Conservation (phyloP, 1,140 invertebrate species). For the Asobara japonica region DNA sequence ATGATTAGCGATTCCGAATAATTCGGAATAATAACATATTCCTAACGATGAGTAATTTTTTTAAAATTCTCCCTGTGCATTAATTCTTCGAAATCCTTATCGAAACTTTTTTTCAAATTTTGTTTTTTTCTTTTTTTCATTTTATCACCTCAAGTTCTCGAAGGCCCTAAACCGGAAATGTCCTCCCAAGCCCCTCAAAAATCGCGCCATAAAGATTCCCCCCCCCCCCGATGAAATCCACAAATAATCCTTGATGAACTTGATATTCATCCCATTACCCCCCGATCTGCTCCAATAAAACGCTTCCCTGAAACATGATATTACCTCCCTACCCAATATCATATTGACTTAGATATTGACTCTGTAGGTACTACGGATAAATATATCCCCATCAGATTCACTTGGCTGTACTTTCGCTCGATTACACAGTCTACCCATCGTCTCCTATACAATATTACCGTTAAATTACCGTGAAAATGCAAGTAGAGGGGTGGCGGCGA, state of each 20-base stretch:
- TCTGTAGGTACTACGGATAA: neutral
- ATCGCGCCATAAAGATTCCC: too few relatives aligned
- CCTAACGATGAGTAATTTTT: neutral
- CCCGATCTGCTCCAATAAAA: neutral
- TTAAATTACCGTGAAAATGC: constrained; percentile 17
- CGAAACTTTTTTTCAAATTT: too few relatives aligned
- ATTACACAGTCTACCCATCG: constrained; percentile 33
- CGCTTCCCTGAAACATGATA: neutral
- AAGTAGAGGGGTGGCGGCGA: neutral
- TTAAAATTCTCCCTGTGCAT: neutral
- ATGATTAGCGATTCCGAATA: neutral
- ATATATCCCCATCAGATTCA: constrained; percentile 4
- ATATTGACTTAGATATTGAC: neutral
- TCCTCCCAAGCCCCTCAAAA: too few relatives aligned
- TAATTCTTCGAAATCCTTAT: neutral
- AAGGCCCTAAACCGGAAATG: too few relatives aligned
- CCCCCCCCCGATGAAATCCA: too few relatives aligned
- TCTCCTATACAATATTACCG: constrained; percentile 20
- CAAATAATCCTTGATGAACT: neutral
- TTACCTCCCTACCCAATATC: neutral
- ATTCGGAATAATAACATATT: neutral
- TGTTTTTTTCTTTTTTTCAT: too few relatives aligned
- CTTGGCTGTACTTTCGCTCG: constrained; percentile 44
- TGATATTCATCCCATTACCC: neutral
- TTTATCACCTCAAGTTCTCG: too few relatives aligned